Evolutionary conservation across 2,888 invertebrate species (phyloP).

Genomic region (Noctuana brunneofusca): DNA sequence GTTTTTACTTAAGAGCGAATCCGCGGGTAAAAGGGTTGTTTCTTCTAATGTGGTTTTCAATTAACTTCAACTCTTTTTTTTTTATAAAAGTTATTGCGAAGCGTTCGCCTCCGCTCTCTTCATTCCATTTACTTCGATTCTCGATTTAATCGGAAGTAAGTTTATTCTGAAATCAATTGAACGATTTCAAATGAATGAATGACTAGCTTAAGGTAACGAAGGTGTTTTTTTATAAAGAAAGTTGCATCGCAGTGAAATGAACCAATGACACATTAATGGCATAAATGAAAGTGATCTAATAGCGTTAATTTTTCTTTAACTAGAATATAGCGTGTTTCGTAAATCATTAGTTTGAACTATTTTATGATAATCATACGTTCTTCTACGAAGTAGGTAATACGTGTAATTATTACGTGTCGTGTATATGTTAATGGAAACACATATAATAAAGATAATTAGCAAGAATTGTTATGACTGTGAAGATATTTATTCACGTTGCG

Average conservation of each 20-base stretch:
- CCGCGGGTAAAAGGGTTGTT: not conserved
- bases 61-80: conserved; percentile 3
- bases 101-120: conserved; percentile 7
- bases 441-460: not conserved
- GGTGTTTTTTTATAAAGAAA: not conserved
- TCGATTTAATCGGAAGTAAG: not conserved
- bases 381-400: not conserved
- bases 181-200: not conserved
- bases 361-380: not conserved
- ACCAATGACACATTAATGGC: not conserved
- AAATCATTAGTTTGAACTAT: not conserved
- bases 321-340: not conserved
- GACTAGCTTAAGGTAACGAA: not conserved
- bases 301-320: not conserved
- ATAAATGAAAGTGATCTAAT: not conserved
- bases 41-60: conserved; percentile 1
- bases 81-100: not conserved
- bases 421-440: too few relatives aligned
- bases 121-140: not conserved
- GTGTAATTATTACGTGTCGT: not conserved
- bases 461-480: too few relatives aligned
- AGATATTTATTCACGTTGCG: too few relatives aligned
- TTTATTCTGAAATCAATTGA: not conserved
- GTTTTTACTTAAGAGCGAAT: not conserved
- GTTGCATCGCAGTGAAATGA: not conserved